These are phyloP conservation scores for Chanos chanos DNA, from an alignment of 2,797 vertebrate species.

Conservation along the genomic window DNA sequence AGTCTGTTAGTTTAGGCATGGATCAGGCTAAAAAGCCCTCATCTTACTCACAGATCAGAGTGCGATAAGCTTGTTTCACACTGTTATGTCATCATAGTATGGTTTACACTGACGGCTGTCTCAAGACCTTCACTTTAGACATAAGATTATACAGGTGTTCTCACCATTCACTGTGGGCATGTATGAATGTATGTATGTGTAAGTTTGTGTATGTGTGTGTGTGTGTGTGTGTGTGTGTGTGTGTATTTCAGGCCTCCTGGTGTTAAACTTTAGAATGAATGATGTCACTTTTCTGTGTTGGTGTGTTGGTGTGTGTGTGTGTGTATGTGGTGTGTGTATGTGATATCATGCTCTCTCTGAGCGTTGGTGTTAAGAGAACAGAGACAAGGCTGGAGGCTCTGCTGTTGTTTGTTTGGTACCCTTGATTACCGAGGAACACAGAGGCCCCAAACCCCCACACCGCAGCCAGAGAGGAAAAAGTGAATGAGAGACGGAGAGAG, in stretches of 20 bases:
- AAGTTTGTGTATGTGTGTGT: no score
- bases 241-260: no score
- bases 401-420: slow-evolving; percentile 65
- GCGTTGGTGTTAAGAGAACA: slow-evolving; percentile 3
- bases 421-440: slow-evolving; percentile 53
- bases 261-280: slow-evolving; percentile 11
- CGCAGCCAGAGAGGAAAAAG: neutral
- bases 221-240: neutral
- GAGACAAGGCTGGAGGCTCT: slow-evolving; percentile 22
- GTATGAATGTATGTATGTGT: no score
- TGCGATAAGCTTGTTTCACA: no score
- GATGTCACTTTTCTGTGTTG: slow-evolving; percentile 10
- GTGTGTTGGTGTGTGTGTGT: slow-evolving; percentile 42
- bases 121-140: no score
- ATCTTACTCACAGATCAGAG: no score
- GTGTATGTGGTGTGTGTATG: neutral
- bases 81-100: no score
- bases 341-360: slow-evolving; percentile 61
- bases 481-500: neutral
- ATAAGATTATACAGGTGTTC: no score
- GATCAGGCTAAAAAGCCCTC: no score
- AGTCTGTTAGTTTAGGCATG: no score
- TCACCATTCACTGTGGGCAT: no score
- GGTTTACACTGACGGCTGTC: no score
- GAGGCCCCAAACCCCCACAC: slow-evolving; percentile 20